A percentile compares a stretch with the other conserved stretches of the same genome.
Evolutionary conservation across 2,113 vertebrate genomes (phyloP).

Genomic region (Illadopsis cleaveri): DNA sequence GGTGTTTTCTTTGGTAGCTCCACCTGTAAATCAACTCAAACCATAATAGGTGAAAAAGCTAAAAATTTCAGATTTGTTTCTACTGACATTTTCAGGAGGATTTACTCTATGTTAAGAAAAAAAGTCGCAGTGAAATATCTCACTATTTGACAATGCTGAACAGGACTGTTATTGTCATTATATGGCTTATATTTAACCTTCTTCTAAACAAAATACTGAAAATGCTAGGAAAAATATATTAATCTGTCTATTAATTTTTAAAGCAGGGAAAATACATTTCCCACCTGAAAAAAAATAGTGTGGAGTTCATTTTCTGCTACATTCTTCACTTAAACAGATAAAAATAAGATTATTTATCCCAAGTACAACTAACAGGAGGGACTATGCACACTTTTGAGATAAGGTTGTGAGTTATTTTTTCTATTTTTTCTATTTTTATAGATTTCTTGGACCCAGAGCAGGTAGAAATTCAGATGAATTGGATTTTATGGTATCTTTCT

Average conservation of each 20-base stretch:
- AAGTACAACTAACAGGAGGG: background rate
- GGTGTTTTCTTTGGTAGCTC: accelerated
- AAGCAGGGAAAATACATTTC: background rate
- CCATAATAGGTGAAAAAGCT: background rate
- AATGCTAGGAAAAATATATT: background rate
- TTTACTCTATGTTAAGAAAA: background rate
- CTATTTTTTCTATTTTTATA: too few relatives aligned
- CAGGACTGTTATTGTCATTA: background rate
- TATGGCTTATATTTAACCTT: background rate
- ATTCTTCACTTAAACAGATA: background rate
- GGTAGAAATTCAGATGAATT: background rate
- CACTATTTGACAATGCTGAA: background rate
- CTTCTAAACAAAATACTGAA: background rate
- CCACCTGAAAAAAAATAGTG: background rate
- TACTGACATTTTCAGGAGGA: background rate
- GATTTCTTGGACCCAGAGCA: background rate
- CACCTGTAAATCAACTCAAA: background rate
- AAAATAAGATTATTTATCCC: background rate
- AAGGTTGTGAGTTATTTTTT: background rate
- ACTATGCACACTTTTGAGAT: background rate
- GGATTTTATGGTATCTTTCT: background rate
- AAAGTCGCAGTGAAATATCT: background rate
- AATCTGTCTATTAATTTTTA: background rate
- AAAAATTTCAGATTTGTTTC: background rate
- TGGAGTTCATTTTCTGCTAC: background rate